Percentiles rank a stretch among this genome's conserved stretches.
phyloP scores from a whole-genome alignment of 2,113 vertebrate species.

The Eudyptes chrysolophus region DNA sequence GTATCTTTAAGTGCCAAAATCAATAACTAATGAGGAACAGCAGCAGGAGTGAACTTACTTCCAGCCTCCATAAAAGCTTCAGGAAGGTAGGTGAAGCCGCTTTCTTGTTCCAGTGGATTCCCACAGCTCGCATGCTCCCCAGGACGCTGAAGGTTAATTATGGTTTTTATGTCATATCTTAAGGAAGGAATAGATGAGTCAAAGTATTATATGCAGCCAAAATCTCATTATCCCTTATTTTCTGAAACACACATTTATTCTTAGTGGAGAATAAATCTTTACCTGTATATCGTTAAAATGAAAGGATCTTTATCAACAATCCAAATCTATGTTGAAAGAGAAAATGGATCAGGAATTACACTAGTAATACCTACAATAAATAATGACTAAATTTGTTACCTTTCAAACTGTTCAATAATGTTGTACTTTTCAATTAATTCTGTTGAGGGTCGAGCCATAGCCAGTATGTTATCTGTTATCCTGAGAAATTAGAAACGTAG shows the following conservation, averaged over 20 bases:
- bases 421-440: constrained; percentile 92
- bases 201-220: not conserved
- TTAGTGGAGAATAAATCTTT: constrained; percentile 32
- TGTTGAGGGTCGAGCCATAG: constrained; percentile 95
- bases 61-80: constrained; percentile 95
- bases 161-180: constrained; percentile 89
- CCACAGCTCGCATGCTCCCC: constrained; percentile 97
- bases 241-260: constrained; percentile 9
- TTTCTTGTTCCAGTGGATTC: constrained; percentile 88
- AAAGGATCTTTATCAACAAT: constrained; percentile 37
- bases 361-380: not conserved
- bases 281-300: constrained; percentile 6
- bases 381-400: constrained; percentile 69
- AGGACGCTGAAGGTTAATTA: constrained; percentile 96
- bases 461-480: constrained; percentile 94
- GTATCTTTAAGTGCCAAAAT: constrained; percentile 6
- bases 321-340: constrained; percentile 8
- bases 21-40: constrained; percentile 51
- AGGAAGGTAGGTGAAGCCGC: constrained; percentile 93
- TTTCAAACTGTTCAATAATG: constrained; percentile 90
- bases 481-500: constrained; percentile 67
- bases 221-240: not conserved
- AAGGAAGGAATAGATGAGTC: constrained; percentile 55
- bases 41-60: constrained; percentile 81
- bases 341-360: not conserved